A percentile compares a stretch with the other conserved stretches of the same genome.
phyloP scores from a whole-genome alignment of 2,888 invertebrate species.

The Xylophagus ater region DNA sequence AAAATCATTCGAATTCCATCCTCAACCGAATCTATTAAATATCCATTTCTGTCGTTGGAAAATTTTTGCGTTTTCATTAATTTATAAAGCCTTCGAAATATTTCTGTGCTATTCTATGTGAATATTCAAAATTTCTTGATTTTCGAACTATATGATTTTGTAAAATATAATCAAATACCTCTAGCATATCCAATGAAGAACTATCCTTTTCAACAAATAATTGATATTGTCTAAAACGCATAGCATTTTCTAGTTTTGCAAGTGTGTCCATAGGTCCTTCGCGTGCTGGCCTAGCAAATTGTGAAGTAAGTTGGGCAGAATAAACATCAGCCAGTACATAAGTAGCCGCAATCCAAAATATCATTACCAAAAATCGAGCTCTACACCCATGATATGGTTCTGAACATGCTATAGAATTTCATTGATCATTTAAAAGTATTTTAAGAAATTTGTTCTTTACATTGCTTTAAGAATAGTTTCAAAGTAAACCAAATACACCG shows the following conservation, averaged over 20 bases:
- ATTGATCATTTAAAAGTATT: background rate
- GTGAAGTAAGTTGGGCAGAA: conserved; percentile 63
- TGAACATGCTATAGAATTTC: conserved; percentile 26
- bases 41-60: conserved; percentile 34
- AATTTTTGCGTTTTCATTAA: conserved; percentile 48
- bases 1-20: conserved; percentile 55
- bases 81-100: conserved; percentile 57
- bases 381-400: conserved; percentile 52
- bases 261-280: conserved; percentile 57
- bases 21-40: conserved; percentile 58
- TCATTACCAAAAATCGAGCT: conserved; percentile 54
- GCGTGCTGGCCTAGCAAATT: conserved; percentile 59
- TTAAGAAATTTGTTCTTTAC: conserved; percentile 37
- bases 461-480: conserved; percentile 58
- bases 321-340: conserved; percentile 71
- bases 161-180: conserved; percentile 37
- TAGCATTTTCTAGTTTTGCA: conserved; percentile 52
- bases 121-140: background rate
- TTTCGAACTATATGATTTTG: background rate
- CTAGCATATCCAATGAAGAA: conserved; percentile 56
- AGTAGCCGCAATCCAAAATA: conserved; percentile 62
- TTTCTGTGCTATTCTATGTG: conserved; percentile 59
- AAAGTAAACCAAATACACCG: conserved; percentile 65
- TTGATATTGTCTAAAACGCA: conserved; percentile 52
- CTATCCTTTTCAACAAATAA: conserved; percentile 62